phyloP scores from a whole-genome alignment of 2,888 invertebrate genomes.

The Nomada flava region DNA sequence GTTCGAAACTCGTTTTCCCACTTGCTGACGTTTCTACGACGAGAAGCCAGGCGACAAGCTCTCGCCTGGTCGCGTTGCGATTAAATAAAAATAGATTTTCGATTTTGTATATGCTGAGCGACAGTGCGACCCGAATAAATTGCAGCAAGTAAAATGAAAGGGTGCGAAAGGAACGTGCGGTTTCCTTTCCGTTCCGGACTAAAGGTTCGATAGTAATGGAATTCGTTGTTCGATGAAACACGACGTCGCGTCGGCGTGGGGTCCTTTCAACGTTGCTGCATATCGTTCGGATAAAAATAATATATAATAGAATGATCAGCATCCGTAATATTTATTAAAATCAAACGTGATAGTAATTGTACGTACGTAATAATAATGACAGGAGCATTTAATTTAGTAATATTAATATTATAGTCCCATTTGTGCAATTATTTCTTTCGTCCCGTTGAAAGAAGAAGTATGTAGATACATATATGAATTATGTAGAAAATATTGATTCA shows the following conservation, averaged over 20 bases:
- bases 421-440: too few relatives aligned
- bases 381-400: too few relatives aligned
- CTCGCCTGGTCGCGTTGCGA: slow-evolving; percentile 35
- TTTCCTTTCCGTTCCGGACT: slow-evolving; percentile 67
- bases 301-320: background rate
- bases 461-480: too few relatives aligned
- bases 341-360: too few relatives aligned
- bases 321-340: background rate
- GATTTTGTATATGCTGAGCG: slow-evolving; percentile 38
- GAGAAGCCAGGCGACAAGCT: slow-evolving; percentile 41
- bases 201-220: slow-evolving; percentile 73
- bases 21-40: background rate
- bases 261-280: slow-evolving; percentile 44
- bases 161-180: slow-evolving; percentile 65
- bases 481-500: too few relatives aligned
- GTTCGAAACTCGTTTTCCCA: slow-evolving; percentile 19
- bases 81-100: slow-evolving; percentile 55
- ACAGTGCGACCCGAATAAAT: slow-evolving; percentile 41
- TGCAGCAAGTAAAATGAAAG: slow-evolving; percentile 31
- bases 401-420: too few relatives aligned
- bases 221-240: slow-evolving; percentile 77
- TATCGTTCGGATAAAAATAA: slow-evolving; percentile 8
- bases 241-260: slow-evolving; percentile 72
- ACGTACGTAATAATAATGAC: too few relatives aligned
- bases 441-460: too few relatives aligned